Base-by-base conservation (phyloP, 1,140 invertebrate genomes). In the Oryctes rhinoceros region DNA sequence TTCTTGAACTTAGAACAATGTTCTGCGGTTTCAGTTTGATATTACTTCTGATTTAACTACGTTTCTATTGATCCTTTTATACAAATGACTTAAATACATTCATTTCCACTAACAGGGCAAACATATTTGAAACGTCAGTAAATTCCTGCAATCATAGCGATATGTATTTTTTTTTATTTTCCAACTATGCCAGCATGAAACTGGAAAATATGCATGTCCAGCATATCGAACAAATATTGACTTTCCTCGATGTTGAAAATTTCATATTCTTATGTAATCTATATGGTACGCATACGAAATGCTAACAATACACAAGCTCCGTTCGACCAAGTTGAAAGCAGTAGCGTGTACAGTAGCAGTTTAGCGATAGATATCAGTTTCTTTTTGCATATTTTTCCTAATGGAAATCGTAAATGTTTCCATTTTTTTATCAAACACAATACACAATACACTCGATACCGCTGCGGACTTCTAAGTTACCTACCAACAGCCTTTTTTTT, bases 361-460 rank as follows among this genome's bases (percentile, higher is more conserved):
- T 71, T 71, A 20, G 20, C 35, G 65, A 71, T 71, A 71, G 65
- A 37, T 71, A 71, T 71, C 65, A 71, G 65, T 71, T 71, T 10
- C 65, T 71, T 24, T 71, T 71, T 71, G 65, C 65, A 71, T 71
- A 71, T 71, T 71, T 71, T 35, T 71, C 65, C 65, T 71, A 71
- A 71, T 71, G 65, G 65, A 71, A 71, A 71, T 71, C 65, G 65
- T 71, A 71, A 71, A 71, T 24, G 65, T 71, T 71, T 71, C 24
- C 53, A 59, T 59, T 71, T 71, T 67, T 71, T 71, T 71, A 71
- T 71, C 65, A 71, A 35, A 30, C 65, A 30, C 7, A 71, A 30
- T 35, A 30, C 65, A 30, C 7, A 71, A 30, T 35, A 71, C 13
- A 35, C 65, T 24, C 65, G 24, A 71, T 71, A 30, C 18, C 3